These are phyloP conservation scores for Tenthredo distinguenda DNA, from an alignment of 2,888 invertebrate species.

Conservation along the genomic window DNA sequence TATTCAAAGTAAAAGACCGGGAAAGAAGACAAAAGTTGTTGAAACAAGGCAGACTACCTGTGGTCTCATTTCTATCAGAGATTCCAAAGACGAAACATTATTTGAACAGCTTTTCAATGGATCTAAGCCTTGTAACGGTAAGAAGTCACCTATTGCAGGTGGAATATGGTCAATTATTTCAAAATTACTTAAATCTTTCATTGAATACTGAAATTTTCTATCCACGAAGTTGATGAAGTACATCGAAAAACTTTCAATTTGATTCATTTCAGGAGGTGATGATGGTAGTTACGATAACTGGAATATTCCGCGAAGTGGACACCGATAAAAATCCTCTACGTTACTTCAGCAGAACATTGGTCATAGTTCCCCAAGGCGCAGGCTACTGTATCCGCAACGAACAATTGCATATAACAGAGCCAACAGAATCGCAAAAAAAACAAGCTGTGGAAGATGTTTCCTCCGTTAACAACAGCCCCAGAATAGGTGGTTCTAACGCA, in stretches of 20 bases:
- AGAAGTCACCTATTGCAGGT: background rate
- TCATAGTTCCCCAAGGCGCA: slow-evolving; percentile 86
- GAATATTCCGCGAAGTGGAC: slow-evolving; percentile 87
- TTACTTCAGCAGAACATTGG: slow-evolving; percentile 86
- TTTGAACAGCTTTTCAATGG: slow-evolving; percentile 90
- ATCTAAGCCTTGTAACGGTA: slow-evolving; percentile 88
- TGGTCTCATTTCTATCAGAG: slow-evolving; percentile 88
- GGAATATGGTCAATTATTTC: background rate
- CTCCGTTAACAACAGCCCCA: slow-evolving; percentile 56
- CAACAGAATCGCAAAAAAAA: slow-evolving; percentile 83
- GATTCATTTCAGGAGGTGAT: slow-evolving; percentile 82
- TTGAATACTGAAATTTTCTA: background rate
- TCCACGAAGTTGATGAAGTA: background rate
- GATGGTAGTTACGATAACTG: slow-evolving; percentile 89
- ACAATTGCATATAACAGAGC: slow-evolving; percentile 86
- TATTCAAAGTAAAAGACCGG: slow-evolving; percentile 81
- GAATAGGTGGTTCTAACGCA: slow-evolving; percentile 66
- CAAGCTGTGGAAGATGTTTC: slow-evolving; percentile 52
- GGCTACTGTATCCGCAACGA: slow-evolving; percentile 93
- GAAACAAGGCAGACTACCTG: slow-evolving; percentile 85
- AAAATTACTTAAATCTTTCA: background rate
- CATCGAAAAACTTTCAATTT: slow-evolving; percentile 16
- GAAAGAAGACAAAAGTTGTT: slow-evolving; percentile 83
- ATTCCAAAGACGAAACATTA: slow-evolving; percentile 92
- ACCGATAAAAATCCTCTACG: slow-evolving; percentile 80